Base-by-base conservation (phyloP, 2,888 invertebrate genomes). In the Achlya flavicornis region DNA sequence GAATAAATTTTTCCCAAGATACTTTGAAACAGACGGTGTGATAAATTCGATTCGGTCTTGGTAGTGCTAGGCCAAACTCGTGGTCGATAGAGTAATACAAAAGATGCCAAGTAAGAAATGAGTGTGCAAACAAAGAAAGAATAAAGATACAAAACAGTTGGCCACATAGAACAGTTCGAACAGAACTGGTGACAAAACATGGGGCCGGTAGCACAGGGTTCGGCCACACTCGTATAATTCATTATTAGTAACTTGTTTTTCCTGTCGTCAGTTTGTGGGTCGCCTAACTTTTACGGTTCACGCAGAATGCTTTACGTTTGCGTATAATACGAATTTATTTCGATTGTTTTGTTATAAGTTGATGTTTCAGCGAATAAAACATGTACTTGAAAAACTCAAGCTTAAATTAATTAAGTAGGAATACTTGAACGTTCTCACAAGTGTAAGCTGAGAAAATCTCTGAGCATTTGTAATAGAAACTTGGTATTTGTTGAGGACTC, bases 161-260 rank as follows among this genome's bases (percentile, higher is more conserved):
- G 19, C 16, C n/a, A 41, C 14, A 43, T 59, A 59, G 11, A 43
- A 46, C 65, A 61, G 64, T 63, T 43, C 43, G 43, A 43, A 43
- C 14, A 43, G 46, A 46, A 16, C 53, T 19, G 16, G 76, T 73
- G 67, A 74, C 71, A 74, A 70, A 62, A 60, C 63, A 69, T 70
- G 68, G 70, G n/a, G 46, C 46, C 46, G n/a, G n/a, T 69, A 63
- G 46, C 61, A 70, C 65, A 67, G 66, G 74, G 70, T 61, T 68
- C 64, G 61, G 67, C 68, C 68, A 71, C 75, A 76, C 64, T 72
- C 69, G 72, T 78, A 85, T 88, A 87, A 87, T 83, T 88, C 90
- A 88, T 87, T 90, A 87, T 84, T 81, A 84, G 79, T 78, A 79
- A 80, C 74, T 85, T 89, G 89, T 89, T 89, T 88, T 87, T 83